A percentile compares a stretch with the other conserved stretches of the same genome.
These are phyloP conservation scores for Atherinomorus stipes DNA, from an alignment of 2,113 vertebrate species.

Conservation along the genomic window DNA sequence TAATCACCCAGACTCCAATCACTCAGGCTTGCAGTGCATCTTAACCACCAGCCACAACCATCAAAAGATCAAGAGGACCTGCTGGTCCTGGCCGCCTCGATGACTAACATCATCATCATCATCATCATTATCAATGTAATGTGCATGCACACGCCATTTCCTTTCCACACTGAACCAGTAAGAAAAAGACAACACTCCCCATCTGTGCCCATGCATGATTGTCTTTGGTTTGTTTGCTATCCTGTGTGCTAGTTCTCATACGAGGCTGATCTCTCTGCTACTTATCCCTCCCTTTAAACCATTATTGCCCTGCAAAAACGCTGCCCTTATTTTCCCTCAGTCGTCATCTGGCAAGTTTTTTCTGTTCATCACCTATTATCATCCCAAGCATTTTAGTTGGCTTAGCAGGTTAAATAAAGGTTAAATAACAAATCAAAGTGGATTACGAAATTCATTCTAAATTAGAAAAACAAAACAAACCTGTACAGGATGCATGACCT, in stretches of 20 bases:
- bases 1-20: slow-evolving; percentile 62
- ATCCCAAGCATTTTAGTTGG: neutral
- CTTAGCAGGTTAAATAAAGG: slow-evolving; percentile 4
- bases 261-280: too few relatives aligned
- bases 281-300: neutral
- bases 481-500: too few relatives aligned
- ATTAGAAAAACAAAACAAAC: neutral
- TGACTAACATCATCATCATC: neutral
- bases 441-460: neutral
- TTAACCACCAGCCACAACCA: slow-evolving; percentile 41
- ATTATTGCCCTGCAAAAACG: neutral
- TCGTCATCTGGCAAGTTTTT: slow-evolving; percentile 1
- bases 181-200: slow-evolving; percentile 1
- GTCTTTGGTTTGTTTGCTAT: neutral
- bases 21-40: slow-evolving; percentile 24
- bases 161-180: slow-evolving; percentile 1
- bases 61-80: slow-evolving; percentile 13
- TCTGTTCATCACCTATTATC: neutral
- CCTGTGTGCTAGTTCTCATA: too few relatives aligned
- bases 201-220: slow-evolving; percentile 5
- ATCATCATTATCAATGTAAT: too few relatives aligned
- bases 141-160: neutral
- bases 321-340: neutral
- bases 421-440: slow-evolving; percentile 1
- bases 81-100: neutral